Evolutionary conservation across 2,888 invertebrate species (phyloP), one percentile per base, ranked within the genome.

Genomic region (Acholoe squamosa): DNA sequence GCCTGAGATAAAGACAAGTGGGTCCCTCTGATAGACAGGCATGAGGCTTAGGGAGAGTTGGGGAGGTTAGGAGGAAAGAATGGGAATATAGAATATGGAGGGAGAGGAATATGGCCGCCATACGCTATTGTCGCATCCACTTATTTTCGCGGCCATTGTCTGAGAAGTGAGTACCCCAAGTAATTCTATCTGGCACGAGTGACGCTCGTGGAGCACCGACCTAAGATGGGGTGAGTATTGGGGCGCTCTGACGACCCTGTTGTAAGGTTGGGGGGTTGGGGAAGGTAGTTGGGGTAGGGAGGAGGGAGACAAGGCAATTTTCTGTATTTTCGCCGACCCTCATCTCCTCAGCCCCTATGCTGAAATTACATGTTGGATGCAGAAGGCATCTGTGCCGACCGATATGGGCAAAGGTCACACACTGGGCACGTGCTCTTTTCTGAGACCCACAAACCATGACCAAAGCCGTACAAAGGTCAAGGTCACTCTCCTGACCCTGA

Each of bases 291-390:
- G 61, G 61, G 61, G 28, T 14, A 25, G 31, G 71, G 71, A 28
- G 28, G 80, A 80, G 34, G n/a, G 34, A 80, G 80, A 16, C 80
- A 80, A 80, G 80, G 34, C 80, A 80, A 80, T 80, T 80, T 80
- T 19, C 34, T 80, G n/a, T 43, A 80, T 80, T 80, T 43, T 34
- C 80, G 34, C n/a, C 52, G 16, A 43, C 84, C 84, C 34, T 34
- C 84, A 77, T 28, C 25, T 43, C 80, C 16, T 86, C 54, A 52
- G 86, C 86, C 86, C 86, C 86, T 54, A 86, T 86, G 56, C 86
- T 86, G 86, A 86, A 86, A 86, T 86, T 86, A 86, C 86, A 86
- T 86, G 86, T 86, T 54, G 86, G 86, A 54, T 28, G 54, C 54
- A 5, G 25, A 12, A 51, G 52, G 86, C 86, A 86, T 86, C 86